These are phyloP conservation scores for Carassius auratus DNA, from an alignment of 2,113 vertebrate genomes.

Conservation along the genomic window DNA sequence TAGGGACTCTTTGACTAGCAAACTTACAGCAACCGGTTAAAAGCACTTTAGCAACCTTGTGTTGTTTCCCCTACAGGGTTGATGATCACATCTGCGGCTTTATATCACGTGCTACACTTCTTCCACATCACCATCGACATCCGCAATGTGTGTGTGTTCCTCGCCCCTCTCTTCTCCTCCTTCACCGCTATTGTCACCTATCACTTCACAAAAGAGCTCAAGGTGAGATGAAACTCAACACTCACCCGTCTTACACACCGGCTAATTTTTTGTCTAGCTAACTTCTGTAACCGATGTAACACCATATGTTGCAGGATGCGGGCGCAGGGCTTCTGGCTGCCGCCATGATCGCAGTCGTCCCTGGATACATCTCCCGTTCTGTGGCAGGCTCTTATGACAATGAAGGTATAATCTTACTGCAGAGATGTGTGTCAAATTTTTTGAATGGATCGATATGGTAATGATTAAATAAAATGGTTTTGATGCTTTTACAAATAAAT, in stretches of 20 bases:
- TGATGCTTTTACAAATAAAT: neutral
- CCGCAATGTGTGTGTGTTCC: conserved; percentile 96
- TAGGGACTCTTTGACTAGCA: neutral
- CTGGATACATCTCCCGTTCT: conserved; percentile 96
- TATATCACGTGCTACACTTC: conserved; percentile 95
- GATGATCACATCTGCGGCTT: conserved; percentile 94
- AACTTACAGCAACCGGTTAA: neutral
- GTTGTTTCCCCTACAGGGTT: conserved; percentile 76
- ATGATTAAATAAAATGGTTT: neutral
- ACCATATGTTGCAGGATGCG: conserved; percentile 80
- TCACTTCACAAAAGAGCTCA: conserved; percentile 97
- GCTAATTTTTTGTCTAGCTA: neutral
- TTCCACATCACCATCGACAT: conserved; percentile 99
- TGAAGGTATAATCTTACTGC: conserved; percentile 78
- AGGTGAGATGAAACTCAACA: conserved; percentile 76
- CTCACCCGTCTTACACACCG: neutral
- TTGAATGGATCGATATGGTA: neutral
- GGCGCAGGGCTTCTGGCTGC: conserved; percentile 96
- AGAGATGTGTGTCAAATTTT: neutral
- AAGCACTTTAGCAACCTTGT: neutral
- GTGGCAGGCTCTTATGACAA: conserved; percentile 98
- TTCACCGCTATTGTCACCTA: conserved; percentile 97
- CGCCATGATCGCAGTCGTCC: conserved; percentile 96
- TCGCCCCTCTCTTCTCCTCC: conserved; percentile 96
- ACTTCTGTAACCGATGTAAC: neutral